These are phyloP conservation scores for Drosophila prostipennis DNA, from an alignment of 2,888 invertebrate species.

Conservation along the genomic window DNA sequence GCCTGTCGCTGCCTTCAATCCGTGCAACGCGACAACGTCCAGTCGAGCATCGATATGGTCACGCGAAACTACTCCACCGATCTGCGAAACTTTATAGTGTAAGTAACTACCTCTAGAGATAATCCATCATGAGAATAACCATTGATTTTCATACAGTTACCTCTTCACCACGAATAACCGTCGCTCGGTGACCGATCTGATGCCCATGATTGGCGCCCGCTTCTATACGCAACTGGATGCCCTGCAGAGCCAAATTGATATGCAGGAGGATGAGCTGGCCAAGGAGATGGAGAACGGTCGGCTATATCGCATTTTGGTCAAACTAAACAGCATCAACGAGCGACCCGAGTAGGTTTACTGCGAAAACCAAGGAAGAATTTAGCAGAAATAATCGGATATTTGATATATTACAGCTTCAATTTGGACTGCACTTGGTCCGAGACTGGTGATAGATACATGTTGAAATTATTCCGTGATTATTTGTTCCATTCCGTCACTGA, in stretches of 20 bases:
- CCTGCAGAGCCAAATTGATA: slow-evolving; percentile 93
- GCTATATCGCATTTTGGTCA: slow-evolving; percentile 94
- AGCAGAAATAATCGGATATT: too few species aligned
- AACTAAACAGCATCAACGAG: slow-evolving; percentile 97
- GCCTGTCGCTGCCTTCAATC: slow-evolving; percentile 97
- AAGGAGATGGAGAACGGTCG: slow-evolving; percentile 98
- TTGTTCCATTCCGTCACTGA: slow-evolving; percentile 97
- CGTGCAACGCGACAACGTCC: slow-evolving; percentile 93
- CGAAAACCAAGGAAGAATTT: too few species aligned
- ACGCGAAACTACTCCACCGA: slow-evolving; percentile 96
- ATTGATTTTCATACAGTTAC: slow-evolving; percentile 86
- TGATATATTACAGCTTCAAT: slow-evolving; percentile 87
- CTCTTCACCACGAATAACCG: slow-evolving; percentile 88
- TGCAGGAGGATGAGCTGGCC: slow-evolving; percentile 94
- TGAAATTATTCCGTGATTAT: slow-evolving; percentile 98
- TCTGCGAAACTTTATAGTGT: slow-evolving; percentile 97
- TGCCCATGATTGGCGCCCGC: slow-evolving; percentile 99
- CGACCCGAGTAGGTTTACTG: slow-evolving; percentile 92
- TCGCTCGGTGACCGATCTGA: slow-evolving; percentile 96
- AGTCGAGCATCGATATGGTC: slow-evolving; percentile 94
- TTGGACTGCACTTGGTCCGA: slow-evolving; percentile 98
- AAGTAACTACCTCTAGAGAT: too few species aligned
- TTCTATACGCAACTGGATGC: slow-evolving; percentile 98
- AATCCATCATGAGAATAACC: too few species aligned
- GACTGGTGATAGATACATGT: slow-evolving; percentile 98